Evolutionary conservation across 1,140 invertebrate genomes (phyloP), one percentile per base, ranked within the genome.

Genomic region (Potamilus streckersoni): DNA sequence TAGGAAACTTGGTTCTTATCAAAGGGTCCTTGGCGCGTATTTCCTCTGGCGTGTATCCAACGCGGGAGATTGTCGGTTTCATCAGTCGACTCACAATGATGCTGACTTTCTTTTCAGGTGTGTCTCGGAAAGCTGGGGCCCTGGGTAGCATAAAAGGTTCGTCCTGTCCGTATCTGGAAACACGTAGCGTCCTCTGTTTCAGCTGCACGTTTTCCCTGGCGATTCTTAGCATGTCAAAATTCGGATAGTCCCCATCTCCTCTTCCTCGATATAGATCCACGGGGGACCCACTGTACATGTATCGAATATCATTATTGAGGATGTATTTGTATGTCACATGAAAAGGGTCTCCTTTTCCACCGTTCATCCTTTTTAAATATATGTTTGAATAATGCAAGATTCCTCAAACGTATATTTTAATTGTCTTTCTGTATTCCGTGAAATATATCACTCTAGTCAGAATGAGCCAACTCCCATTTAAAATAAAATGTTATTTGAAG

Each of bases 251-350:
- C 6, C 70, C 70, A 23, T 67, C 64, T 58, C 65, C 27, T 2
- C 75, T 63, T 14, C 75, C 75, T 8, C 38, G 38, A 56, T 49
- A 72, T 58, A 72, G 72, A 11, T 71, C 57, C 56, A 77, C 57
- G 6, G 75, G 75, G 56, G 69, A 72, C 6, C 75, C 75, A 60
- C 75, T 77, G 65, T 77, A 77, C 69, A 77, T 67, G 59, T 77
- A 77, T 5, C 75, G 69, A 13, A 77, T 73, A n/a, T 77, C 75
- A 72, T 77, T 77, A 69, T 72, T 77, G 31, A 77, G 38, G 4
- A 77, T 71, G 58, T 77, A 77, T 31, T 73, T 77, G 58, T 77
- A 69, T n/a, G 75, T 77, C 1, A 77, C 75, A 58, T 77, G 75
- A 23, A 77, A 59, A 23, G 70, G 64, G 55, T 77, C 75, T 14